phyloP scores from a whole-genome alignment of 2,113 vertebrate species.

The Chloroceryle aenea region DNA sequence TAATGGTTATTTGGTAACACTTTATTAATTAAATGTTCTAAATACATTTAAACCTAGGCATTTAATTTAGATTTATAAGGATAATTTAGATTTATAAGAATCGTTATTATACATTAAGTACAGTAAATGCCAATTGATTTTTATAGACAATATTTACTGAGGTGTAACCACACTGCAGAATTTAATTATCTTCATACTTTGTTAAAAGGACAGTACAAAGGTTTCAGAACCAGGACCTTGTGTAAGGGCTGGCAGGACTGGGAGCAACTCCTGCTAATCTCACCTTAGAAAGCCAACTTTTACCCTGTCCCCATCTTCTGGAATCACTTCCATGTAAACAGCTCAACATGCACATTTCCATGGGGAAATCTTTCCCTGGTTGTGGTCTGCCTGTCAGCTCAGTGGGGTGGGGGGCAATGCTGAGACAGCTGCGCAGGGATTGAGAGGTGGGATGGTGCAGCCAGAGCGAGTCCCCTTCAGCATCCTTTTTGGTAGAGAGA shows the following conservation, averaged over 20 bases:
- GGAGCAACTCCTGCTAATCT: neutral
- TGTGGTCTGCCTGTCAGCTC: neutral
- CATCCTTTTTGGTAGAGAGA: neutral
- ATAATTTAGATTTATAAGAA: constrained; percentile 78
- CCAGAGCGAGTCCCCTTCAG: neutral
- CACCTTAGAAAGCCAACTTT: neutral
- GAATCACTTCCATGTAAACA: neutral
- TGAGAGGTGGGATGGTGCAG: neutral
- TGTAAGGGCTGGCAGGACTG: neutral
- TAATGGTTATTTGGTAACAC: constrained; percentile 62
- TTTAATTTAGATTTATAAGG: constrained; percentile 79
- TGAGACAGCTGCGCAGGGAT: neutral
- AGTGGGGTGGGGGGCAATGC: fast-evolving
- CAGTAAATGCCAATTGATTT: constrained; percentile 75
- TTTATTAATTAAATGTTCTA: constrained; percentile 76
- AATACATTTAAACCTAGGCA: constrained; percentile 67
- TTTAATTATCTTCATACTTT: constrained; percentile 65
- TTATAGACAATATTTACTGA: constrained; percentile 73
- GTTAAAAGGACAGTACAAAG: constrained; percentile 2
- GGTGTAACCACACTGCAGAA: constrained; percentile 59
- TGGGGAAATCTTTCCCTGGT: fast-evolving
- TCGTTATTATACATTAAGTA: constrained; percentile 72
- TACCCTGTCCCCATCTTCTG: neutral
- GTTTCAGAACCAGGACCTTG: neutral
- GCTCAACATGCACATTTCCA: fast-evolving